phyloP scores from a whole-genome alignment of 2,113 vertebrate species.

The Shinisaurus crocodilurus region DNA sequence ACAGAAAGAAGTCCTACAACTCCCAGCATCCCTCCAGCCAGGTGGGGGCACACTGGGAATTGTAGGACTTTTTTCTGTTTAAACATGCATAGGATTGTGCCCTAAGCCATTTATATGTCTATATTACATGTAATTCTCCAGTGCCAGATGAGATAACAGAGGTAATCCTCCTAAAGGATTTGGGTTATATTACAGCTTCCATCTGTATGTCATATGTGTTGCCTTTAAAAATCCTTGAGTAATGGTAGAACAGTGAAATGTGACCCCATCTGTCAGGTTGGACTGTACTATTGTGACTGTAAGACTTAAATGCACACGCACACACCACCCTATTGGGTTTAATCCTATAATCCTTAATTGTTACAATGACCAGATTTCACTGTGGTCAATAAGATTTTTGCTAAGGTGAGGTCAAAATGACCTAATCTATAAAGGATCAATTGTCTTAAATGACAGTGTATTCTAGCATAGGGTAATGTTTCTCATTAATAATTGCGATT shows the following conservation, averaged over 20 bases:
- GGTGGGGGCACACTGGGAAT: no score
- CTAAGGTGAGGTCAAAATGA: conserved; percentile 24
- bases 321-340: background rate
- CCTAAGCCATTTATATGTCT: conserved; percentile 59
- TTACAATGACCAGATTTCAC: conserved; percentile 20
- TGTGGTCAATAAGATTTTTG: conserved; percentile 31
- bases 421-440: background rate
- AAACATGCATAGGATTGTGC: no score
- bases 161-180: conserved; percentile 68
- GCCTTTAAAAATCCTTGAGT: conserved; percentile 55
- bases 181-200: conserved; percentile 55
- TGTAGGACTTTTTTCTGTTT: no score
- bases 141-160: conserved; percentile 61
- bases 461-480: background rate
- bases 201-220: conserved; percentile 29
- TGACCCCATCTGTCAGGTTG: conserved; percentile 32
- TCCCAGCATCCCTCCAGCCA: no score
- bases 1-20: no score
- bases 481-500: background rate
- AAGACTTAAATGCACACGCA: conserved; percentile 12
- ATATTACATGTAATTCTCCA: conserved; percentile 65
- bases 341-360: conserved; percentile 35
- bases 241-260: conserved; percentile 45
- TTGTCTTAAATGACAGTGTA: background rate
- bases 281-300: conserved; percentile 32